A percentile compares a stretch with the other conserved stretches of the same genome.
These are phyloP conservation scores for Takifugu rubripes DNA, from an alignment of 2,797 vertebrate genomes.

Conservation along the genomic window DNA sequence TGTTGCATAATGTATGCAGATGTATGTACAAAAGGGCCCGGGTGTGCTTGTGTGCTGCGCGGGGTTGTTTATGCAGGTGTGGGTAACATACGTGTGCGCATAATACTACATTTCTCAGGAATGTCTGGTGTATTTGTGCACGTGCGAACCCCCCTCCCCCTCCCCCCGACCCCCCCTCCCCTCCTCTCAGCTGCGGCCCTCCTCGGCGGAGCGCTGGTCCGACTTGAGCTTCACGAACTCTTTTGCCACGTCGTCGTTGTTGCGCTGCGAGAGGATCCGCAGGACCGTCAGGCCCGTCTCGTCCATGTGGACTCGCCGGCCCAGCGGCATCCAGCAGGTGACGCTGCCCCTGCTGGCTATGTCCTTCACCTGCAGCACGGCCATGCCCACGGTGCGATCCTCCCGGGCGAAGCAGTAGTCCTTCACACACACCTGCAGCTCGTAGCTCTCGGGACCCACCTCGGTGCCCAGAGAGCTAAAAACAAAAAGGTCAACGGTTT, in stretches of 20 bases:
- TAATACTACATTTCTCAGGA: conserved; percentile 71
- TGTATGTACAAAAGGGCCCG: conserved; percentile 56
- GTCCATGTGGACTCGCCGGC: conserved; percentile 93
- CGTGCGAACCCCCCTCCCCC: conserved; percentile 38
- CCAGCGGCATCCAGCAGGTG: conserved; percentile 81
- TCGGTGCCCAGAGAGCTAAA: conserved; percentile 87
- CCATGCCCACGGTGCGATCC: conserved; percentile 90
- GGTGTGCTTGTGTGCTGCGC: conserved; percentile 63
- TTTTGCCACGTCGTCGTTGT: conserved; percentile 96
- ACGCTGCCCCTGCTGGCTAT: conserved; percentile 80
- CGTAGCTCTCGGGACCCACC: conserved; percentile 91
- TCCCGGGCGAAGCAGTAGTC: conserved; percentile 99
- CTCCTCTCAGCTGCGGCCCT: conserved; percentile 82
- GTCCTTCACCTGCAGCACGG: conserved; percentile 90
- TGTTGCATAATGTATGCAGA: conserved; percentile 65
- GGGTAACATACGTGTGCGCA: conserved; percentile 52
- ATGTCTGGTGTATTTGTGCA: conserved; percentile 82
- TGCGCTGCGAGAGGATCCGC: conserved; percentile 95
- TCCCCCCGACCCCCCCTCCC: conserved; percentile 42
- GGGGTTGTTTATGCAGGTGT: conserved; percentile 35
- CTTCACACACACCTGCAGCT: conserved; percentile 96
- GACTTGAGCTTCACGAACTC: conserved; percentile 98
- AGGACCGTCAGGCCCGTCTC: conserved; percentile 96
- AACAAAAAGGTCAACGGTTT: not conserved
- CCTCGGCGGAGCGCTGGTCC: conserved; percentile 91